Evolutionary conservation across 2,797 vertebrate species (phyloP).

Genomic region (Acropternis orthonyx): DNA sequence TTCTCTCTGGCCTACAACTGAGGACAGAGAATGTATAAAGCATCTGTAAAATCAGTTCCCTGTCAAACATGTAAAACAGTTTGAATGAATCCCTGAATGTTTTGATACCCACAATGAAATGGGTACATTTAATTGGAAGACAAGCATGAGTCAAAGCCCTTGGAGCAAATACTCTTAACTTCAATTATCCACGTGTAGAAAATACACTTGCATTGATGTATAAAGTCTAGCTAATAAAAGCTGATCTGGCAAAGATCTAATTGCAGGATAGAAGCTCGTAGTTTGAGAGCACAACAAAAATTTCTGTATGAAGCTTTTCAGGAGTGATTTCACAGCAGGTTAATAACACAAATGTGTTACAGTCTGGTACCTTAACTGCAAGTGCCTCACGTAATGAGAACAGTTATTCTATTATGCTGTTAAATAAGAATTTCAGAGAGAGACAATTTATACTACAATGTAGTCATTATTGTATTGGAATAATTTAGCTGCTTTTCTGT

Average conservation of each 20-base stretch:
- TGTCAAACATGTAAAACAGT: background rate
- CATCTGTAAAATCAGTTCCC: background rate
- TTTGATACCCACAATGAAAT: background rate
- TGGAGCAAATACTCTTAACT: background rate
- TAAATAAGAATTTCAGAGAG: background rate
- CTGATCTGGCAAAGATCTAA: background rate
- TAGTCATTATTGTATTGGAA: background rate
- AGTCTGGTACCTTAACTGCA: background rate
- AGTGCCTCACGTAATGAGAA: background rate
- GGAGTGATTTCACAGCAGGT: background rate
- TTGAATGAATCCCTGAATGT: background rate
- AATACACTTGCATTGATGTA: background rate
- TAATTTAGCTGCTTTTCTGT: background rate
- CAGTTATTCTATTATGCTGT: background rate
- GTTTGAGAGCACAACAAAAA: background rate
- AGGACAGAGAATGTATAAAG: background rate
- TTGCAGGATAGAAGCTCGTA: background rate
- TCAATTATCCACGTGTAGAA: background rate
- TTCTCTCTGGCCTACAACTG: background rate
- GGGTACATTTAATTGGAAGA: background rate
- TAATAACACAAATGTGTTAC: background rate
- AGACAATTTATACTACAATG: background rate
- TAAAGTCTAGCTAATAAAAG: background rate
- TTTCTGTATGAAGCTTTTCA: background rate
- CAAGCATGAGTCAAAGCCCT: background rate